A percentile compares a stretch with the other conserved stretches of the same genome.
Evolutionary conservation across 2,888 invertebrate species (phyloP).

Genomic region (Cheilosia grossa): DNA sequence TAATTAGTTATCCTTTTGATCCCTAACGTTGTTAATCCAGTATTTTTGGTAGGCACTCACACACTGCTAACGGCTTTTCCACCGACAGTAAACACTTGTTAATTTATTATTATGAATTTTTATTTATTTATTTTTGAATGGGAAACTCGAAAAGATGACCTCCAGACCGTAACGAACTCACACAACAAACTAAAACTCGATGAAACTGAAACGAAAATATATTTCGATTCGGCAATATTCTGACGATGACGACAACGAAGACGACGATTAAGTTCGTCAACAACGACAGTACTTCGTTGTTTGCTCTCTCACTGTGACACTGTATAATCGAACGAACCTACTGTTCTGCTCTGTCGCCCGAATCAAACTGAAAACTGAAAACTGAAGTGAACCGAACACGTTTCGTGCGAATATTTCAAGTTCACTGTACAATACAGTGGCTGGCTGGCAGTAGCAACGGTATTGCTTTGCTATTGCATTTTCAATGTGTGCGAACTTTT

Average conservation of each 20-base stretch:
- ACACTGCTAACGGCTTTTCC: constrained; percentile 28
- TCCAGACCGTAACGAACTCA: constrained; percentile 59
- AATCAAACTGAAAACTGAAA: constrained; percentile 69
- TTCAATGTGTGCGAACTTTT: constrained; percentile 34
- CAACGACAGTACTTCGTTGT: constrained; percentile 28
- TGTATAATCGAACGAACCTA: constrained; percentile 40
- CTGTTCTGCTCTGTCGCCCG: constrained; percentile 63
- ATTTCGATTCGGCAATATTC: constrained; percentile 30
- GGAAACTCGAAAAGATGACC: constrained; percentile 38
- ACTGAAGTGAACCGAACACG: constrained; percentile 52
- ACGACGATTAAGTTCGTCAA: constrained; percentile 55
- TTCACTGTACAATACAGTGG: constrained; percentile 39
- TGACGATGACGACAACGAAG: constrained; percentile 19
- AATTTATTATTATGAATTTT: neutral
- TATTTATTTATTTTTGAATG: neutral
- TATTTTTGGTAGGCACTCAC: constrained; percentile 1
- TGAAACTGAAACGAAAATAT: constrained; percentile 26
- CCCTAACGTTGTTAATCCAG: constrained; percentile 54
- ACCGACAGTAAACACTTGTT: constrained; percentile 40
- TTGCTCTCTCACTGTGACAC: constrained; percentile 19
- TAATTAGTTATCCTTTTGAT: constrained; percentile 53
- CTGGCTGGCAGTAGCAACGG: neutral
- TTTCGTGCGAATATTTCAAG: constrained; percentile 69
- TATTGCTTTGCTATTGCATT: neutral
- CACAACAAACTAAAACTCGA: constrained; percentile 44